Evolutionary conservation across 1,140 invertebrate species (phyloP).

Genomic region (Teleogryllus occipitalis): DNA sequence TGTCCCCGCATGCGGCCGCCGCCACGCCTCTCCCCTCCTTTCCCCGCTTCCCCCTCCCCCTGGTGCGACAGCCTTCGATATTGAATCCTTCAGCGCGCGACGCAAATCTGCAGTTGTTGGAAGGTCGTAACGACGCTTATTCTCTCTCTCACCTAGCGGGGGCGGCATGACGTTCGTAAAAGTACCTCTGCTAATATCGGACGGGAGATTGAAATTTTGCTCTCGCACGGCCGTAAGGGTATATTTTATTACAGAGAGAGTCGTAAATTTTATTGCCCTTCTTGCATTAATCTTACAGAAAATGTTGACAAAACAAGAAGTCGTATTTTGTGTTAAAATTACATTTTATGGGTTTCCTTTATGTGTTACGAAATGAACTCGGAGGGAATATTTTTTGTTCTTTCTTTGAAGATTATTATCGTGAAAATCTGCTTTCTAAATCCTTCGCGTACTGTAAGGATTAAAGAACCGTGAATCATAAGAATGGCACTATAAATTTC

Average conservation of each 20-base stretch:
- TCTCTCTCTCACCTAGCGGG: background rate
- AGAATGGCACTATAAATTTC: no score
- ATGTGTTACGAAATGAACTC: background rate
- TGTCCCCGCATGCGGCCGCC: no score
- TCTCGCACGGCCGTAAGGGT: background rate
- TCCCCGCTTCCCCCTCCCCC: no score
- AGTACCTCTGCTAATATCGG: background rate
- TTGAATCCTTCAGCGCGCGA: background rate
- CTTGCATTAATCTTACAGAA: background rate
- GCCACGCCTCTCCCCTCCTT: background rate
- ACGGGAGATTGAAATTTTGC: background rate
- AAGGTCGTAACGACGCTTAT: background rate
- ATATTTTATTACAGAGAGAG: background rate
- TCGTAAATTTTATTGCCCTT: background rate
- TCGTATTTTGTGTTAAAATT: background rate
- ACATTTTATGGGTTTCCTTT: background rate
- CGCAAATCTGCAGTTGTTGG: background rate
- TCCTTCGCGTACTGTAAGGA: no score
- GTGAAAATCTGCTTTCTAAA: no score
- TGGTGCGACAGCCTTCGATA: background rate
- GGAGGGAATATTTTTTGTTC: no score
- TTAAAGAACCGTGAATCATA: no score
- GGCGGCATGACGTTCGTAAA: background rate
- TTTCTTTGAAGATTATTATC: no score
- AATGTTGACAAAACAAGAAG: background rate